Evolutionary conservation across 1,140 invertebrate species (phyloP), one percentile per base, ranked within the genome.

Genomic region (Heterodera schachtii): DNA sequence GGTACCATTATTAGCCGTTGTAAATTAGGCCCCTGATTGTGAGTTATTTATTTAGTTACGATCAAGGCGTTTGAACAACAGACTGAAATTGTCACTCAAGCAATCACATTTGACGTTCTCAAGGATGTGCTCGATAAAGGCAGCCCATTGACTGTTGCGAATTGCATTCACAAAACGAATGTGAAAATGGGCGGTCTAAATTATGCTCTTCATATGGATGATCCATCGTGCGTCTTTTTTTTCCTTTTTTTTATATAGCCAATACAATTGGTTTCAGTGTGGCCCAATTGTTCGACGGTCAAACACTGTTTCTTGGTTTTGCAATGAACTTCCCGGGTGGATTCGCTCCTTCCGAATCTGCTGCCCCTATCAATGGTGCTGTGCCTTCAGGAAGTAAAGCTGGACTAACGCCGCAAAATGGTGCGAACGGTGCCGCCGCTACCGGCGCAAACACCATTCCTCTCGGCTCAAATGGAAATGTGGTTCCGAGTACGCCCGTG

Each of bases 91-190:
- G 47, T 76, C 19, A 76, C 75, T n/a, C 75, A 76, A 13, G 46
- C 57, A 7, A 19, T 76, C 6, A 76, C 41, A 16, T 44, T 76
- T 2, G 43, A 57, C 7, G 19, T 66, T 8, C 19, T 76, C 57
- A 52, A 57, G 5, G 66, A 76, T 3, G 44, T 76, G 1, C 13
- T 76, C 46, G 6, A 44, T 16, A 76, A 60, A 21, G 44, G 44
- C 44, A 46, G 13, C 8, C 43, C 43, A 43, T 13, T 21, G 44
- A 49, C 75, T 8, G 19, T 76, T 41, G 3, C 46, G 8, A 76
- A 76, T 44, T 64, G 57, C n/a, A n/a, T 76, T 21, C 46, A 76
- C 47, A 76, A 76, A 21, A 76, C 75, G 16, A 76, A 76, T 44
- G 44, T 76, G 19, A 76, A 76, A 44, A 76, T 76, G 75, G 75